Evolutionary conservation across 2,113 vertebrate genomes (phyloP).

Genomic region (Marmota flaviventris): DNA sequence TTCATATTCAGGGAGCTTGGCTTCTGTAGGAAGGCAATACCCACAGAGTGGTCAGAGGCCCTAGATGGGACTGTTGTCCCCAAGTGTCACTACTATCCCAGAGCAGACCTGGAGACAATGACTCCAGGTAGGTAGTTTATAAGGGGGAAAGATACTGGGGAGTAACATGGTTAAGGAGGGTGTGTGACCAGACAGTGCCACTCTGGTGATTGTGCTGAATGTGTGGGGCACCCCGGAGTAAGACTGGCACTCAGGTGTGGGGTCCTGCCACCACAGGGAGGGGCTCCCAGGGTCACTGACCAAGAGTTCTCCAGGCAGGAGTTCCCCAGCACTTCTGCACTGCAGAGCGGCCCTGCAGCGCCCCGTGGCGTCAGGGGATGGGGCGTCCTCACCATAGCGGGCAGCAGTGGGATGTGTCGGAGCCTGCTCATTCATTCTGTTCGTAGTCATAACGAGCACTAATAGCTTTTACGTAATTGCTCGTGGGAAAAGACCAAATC

Average conservation of each 20-base stretch:
- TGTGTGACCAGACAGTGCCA: background rate
- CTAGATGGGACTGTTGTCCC: too few species aligned
- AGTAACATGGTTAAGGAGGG: background rate
- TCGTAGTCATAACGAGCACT: background rate
- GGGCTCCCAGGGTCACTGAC: background rate
- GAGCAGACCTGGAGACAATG: background rate
- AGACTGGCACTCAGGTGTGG: background rate
- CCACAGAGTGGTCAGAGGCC: background rate
- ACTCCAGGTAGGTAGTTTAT: background rate
- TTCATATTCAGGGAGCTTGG: background rate
- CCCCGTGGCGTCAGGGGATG: accelerated
- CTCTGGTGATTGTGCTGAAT: background rate
- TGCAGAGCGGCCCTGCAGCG: too few species aligned
- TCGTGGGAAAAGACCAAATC: background rate
- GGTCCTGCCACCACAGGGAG: background rate
- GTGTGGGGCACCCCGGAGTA: background rate
- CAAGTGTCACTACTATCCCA: background rate
- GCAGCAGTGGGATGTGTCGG: background rate
- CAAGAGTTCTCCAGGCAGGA: background rate
- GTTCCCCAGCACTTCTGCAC: too few species aligned
- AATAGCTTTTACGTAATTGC: too few species aligned
- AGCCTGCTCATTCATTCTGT: background rate
- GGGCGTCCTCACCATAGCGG: background rate
- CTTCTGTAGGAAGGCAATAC: slow-evolving; percentile 57
- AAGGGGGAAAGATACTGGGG: accelerated